Conservation (phyloP, 2,797 vertebrate genomes). For the Orientallactaga sibirica region DNA sequence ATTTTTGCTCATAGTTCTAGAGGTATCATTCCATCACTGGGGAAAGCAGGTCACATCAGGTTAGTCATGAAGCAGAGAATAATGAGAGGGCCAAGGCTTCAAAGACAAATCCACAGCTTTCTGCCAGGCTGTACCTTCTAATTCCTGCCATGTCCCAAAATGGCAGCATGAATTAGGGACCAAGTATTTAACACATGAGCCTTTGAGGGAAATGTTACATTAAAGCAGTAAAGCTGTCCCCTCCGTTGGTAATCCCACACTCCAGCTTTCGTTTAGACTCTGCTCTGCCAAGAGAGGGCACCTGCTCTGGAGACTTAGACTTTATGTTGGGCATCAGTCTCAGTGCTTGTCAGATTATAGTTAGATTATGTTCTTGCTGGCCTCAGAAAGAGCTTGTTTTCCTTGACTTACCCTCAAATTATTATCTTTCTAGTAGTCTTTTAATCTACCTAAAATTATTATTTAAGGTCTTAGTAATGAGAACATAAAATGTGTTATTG, state of each 20-base stretch:
- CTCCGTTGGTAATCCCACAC: no score
- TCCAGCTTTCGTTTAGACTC: background rate
- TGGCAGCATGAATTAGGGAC: no score
- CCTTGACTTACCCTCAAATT: background rate
- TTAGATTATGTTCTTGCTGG: background rate
- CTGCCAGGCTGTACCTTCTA: no score
- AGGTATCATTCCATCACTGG: no score
- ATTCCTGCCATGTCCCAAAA: no score
- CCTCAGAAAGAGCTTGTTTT: background rate
- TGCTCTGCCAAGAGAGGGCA: background rate
- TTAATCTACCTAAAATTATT: constrained; percentile 46
- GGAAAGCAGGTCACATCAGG: background rate
- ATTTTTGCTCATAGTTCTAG: background rate
- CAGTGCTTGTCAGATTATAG: constrained; percentile 5
- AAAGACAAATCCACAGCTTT: no score
- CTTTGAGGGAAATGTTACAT: no score
- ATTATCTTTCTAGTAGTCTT: background rate
- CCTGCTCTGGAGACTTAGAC: background rate
- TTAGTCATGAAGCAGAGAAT: background rate
- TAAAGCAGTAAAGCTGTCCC: no score
- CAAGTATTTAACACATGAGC: no score
- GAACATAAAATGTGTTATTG: constrained; percentile 16
- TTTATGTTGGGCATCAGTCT: background rate
- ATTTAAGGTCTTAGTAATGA: background rate
- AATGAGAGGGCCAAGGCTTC: background rate